phyloP scores from a whole-genome alignment of 2,888 invertebrate species.

The Diabrotica balteata region DNA sequence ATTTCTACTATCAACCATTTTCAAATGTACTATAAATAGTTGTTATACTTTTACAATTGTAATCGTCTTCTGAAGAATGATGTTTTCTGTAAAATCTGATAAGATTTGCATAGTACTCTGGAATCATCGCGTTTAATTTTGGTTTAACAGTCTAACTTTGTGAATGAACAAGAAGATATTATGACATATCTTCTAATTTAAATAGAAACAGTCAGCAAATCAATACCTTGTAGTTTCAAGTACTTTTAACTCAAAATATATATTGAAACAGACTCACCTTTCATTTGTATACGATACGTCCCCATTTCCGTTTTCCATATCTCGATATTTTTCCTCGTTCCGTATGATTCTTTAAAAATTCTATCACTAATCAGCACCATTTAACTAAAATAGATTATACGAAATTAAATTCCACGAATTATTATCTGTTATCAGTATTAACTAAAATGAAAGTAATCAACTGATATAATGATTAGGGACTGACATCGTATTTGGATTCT shows the following conservation, averaged over 20 bases:
- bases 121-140: too few species aligned
- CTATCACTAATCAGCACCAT: not conserved
- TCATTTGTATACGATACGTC: conserved; percentile 24
- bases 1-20: too few species aligned
- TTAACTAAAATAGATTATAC: conserved; percentile 1
- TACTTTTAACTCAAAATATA: not conserved
- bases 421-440: conserved; percentile 26
- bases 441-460: conserved; percentile 17
- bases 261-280: conserved; percentile 21
- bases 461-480: conserved; percentile 6
- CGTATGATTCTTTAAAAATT: not conserved
- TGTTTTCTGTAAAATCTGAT: too few species aligned
- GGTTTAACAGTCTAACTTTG: too few species aligned
- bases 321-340: not conserved
- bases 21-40: too few species aligned
- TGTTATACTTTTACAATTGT: too few species aligned
- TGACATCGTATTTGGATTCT: conserved; percentile 8
- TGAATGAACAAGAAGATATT: too few species aligned
- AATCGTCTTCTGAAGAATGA: too few species aligned
- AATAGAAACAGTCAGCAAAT: too few species aligned
- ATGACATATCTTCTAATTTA: too few species aligned
- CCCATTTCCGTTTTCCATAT: conserved; percentile 27
- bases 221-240: not conserved
- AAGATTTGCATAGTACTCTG: too few species aligned
- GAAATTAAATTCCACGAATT: conserved; percentile 11